Percentiles rank a stretch among this genome's conserved stretches.
These are phyloP conservation scores for Orthochromis malagaraziensis DNA, from an alignment of 2,113 vertebrate genomes.

Conservation along the genomic window DNA sequence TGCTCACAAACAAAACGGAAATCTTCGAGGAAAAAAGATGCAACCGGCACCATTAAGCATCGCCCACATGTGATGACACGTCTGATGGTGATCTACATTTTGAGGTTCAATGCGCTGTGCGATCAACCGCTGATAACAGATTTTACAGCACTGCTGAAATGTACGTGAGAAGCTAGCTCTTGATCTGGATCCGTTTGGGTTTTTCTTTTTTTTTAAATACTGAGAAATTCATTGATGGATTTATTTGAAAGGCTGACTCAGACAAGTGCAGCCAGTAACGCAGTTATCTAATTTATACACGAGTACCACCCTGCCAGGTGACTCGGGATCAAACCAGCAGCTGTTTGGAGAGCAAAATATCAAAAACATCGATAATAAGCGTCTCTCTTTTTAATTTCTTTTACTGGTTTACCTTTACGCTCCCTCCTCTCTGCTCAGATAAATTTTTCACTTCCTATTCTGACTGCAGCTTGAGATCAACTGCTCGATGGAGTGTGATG, in stretches of 20 bases:
- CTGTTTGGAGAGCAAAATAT: background rate
- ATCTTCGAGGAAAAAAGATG: background rate
- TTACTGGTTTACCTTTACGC: background rate
- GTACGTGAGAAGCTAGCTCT: background rate
- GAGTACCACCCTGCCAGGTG: background rate
- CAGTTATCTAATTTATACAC: background rate
- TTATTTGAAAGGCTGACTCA: background rate
- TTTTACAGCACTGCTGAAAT: background rate
- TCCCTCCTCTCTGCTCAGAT: background rate
- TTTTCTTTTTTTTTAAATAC: background rate
- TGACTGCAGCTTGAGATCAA: slow-evolving; percentile 7
- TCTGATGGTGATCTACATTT: background rate
- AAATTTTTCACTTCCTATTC: background rate
- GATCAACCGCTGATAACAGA: background rate
- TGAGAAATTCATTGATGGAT: background rate
- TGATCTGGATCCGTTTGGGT: background rate
- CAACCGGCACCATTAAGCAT: background rate
- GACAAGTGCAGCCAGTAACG: background rate
- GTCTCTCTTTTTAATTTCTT: background rate
- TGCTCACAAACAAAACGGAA: background rate
- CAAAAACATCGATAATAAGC: background rate
- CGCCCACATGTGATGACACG: background rate
- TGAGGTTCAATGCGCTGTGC: background rate
- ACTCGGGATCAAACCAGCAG: background rate
- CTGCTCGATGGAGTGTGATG: background rate